Conservation (phyloP, 2,113 vertebrate species). For the Pica pica region DNA sequence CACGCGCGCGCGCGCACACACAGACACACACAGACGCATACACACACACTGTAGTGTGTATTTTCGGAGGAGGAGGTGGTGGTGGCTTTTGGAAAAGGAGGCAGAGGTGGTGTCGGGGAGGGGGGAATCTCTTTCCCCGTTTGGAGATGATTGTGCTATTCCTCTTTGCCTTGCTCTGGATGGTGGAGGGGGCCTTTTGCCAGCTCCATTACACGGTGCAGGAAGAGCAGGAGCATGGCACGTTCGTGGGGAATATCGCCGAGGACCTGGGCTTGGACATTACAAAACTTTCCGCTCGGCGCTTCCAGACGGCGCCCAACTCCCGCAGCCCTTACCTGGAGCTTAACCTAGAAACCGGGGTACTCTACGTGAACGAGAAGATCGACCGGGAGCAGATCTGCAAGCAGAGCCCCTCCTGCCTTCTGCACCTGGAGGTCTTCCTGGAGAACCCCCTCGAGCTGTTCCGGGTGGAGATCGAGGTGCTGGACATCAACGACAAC, state of each 20-base stretch:
- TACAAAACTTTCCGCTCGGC: constrained; percentile 92
- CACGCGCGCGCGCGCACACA: neutral
- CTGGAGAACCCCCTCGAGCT: constrained; percentile 95
- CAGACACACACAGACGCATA: neutral
- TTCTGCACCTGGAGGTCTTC: constrained; percentile 95
- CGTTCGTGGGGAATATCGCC: constrained; percentile 97
- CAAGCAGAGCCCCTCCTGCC: constrained; percentile 89
- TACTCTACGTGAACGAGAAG: constrained; percentile 89
- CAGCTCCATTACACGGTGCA: constrained; percentile 97
- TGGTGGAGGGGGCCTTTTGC: constrained; percentile 81
- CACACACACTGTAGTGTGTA: neutral
- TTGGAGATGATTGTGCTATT: constrained; percentile 90
- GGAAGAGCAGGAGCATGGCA: constrained; percentile 95
- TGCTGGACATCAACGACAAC: constrained; percentile 98
- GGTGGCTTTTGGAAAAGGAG: constrained; percentile 45
- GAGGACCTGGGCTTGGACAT: constrained; percentile 98
- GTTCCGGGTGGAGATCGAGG: constrained; percentile 93
- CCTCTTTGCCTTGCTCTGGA: constrained; percentile 81
- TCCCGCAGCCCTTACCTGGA: constrained; percentile 92
- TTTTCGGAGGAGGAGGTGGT: constrained; percentile 29
- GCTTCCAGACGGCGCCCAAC: constrained; percentile 92
- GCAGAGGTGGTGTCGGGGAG: constrained; percentile 58
- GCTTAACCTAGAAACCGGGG: constrained; percentile 93
- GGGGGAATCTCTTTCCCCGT: constrained; percentile 70
- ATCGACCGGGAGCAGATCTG: constrained; percentile 97